phyloP scores from a whole-genome alignment of 2,113 vertebrate species.

The Proteles cristata region DNA sequence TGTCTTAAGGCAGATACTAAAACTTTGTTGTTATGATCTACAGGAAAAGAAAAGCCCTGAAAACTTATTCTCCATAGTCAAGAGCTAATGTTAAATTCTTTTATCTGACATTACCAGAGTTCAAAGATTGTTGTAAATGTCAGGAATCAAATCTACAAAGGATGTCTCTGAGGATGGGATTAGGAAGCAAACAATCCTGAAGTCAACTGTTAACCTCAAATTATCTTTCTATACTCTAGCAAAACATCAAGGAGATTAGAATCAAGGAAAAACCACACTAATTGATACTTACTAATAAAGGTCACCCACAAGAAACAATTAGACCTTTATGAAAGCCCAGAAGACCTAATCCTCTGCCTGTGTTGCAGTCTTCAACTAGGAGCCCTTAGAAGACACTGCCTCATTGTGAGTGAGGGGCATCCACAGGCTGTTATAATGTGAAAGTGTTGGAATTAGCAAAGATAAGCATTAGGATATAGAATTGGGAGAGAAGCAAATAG shows the following conservation, averaged over 20 bases:
- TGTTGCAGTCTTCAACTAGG: not conserved
- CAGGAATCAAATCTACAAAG: conserved; percentile 74
- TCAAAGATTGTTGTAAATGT: conserved; percentile 76
- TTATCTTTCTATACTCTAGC: conserved; percentile 46
- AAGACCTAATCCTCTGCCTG: not conserved
- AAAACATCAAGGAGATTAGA: conserved; percentile 65
- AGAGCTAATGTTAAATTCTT: conserved; percentile 64
- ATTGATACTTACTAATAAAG: conserved; percentile 64
- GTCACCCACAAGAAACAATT: conserved; percentile 42
- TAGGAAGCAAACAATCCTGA: conserved; percentile 63
- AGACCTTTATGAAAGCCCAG: not conserved
- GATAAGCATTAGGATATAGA: not conserved
- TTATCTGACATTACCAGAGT: conserved; percentile 67
- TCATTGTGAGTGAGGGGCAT: not conserved
- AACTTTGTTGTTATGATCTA: not conserved
- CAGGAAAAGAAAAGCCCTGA: not conserved
- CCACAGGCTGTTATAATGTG: not conserved
- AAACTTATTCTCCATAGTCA: conserved; percentile 42
- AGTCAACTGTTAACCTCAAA: conserved; percentile 51
- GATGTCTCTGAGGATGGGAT: conserved; percentile 55
- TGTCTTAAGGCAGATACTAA: not conserved
- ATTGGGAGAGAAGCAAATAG: not conserved
- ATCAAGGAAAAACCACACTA: conserved; percentile 16
- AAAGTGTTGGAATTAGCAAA: not conserved
- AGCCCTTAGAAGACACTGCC: not conserved